Evolutionary conservation across 2,797 vertebrate species (phyloP), one percentile per base, ranked within the genome.

Genomic region (Manis pentadactyla): DNA sequence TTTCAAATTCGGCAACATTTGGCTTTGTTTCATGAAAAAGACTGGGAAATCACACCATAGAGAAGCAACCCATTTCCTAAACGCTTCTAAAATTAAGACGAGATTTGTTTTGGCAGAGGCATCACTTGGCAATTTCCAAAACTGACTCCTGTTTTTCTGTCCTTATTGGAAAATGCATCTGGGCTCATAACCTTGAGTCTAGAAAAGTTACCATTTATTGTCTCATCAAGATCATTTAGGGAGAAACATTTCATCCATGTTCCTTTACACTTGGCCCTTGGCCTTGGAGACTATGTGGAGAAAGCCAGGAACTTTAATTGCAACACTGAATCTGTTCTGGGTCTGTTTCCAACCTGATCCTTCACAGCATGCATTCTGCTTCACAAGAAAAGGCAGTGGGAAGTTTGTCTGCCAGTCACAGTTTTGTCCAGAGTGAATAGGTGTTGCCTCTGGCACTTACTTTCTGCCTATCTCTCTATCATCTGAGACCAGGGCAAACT

Each of bases 1-100:
- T 93, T 90, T 66, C 55, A 81, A 94, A 89, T 69, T 89, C 85
- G 93, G 71, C 86, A 95, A 86, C 49, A 77, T 73, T 95, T 90
- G 37, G 9, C 95, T 89, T 95, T 71, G 13, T 87, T 94, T 39
- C 66, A 25, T 68, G 42, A 59, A 95, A 94, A 73, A 71, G 51
- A 75, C 34, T 29, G 39, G 57, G 73, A 68, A 96, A 87, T n/a
- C 49, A 5, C 37, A 46, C 42, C 39, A 5, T 49, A 71, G 37
- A 74, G 53, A 73, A 85, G 15, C 39, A 42, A 27, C 7, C n/a
- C 21, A 39, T 93, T 90, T 94, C 34, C 92, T 64, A 96, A 86
- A 77, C 66, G 61, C 42, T 96, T 95, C 86, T 87, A 39, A 53
- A 89, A 55, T 63, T 95, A 91, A 89, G 87, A 85, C 15, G 77